Base-by-base conservation (phyloP, 2,797 vertebrate genomes). In the Rhynchonycteris naso region DNA sequence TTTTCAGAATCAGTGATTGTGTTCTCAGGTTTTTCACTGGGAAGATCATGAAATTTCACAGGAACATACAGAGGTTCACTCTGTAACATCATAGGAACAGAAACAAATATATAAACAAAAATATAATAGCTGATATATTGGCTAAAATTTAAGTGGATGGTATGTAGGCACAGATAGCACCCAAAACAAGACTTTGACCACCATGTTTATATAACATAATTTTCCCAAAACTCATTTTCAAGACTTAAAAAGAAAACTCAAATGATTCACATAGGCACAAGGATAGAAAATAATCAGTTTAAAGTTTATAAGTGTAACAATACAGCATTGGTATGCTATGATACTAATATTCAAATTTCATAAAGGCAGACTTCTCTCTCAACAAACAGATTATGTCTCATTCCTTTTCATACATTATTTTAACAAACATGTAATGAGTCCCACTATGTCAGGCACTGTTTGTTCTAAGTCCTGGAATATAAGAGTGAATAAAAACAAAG, bases 31-130 rank as follows among this genome's bases (percentile, higher is more conserved):
- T 98, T 99, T 95, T 99, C 99, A 91, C 97, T 96, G 68, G 99
- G 98, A n/a, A 99, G 98, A 90, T 99, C 99, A 98, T 99, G 99
- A 98, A 99, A 99, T 98, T 99, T 99, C 96, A 99, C 99, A 71
- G 99, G 99, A 96, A 99, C 99, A 91, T 99, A 99, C 2, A 99
- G 98, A 24, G 99, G 99, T 96, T 99, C 99, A 97, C 99, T 99
- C 99, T 99, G 98, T 79, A 98, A 98, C 90, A 66, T 90, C 98
- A 96, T 35, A 95, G 35, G 80, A 89, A 93, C 22, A 95, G 16
- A 72, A 80, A 72, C 21, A 92, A 80, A 88, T 47, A 90, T 47
- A 90, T 54, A 92, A 97, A 83, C 26, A 94, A 61, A 94, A 79
- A 16, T 80, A 21, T 58, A 76, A 93, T 69, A 76, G 30, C 28